Conservation (phyloP, 2,113 vertebrate genomes). For the Pteruthius melanotis region DNA sequence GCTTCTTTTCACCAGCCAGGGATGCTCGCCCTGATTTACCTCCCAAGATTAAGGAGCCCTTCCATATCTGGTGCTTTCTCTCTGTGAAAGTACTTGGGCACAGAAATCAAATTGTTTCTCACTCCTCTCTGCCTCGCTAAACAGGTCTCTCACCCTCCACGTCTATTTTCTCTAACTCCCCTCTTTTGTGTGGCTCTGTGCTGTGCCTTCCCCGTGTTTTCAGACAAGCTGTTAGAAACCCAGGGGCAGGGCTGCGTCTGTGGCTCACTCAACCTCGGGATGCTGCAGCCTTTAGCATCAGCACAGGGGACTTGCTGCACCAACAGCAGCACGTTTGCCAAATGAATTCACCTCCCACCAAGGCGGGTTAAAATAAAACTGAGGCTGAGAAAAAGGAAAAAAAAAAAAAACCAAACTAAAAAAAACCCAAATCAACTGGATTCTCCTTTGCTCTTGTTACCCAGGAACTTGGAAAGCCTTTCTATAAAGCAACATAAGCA, state of each 20-base stretch:
- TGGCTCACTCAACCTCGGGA: not conserved
- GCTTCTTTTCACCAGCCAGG: not conserved
- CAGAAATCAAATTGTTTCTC: not conserved
- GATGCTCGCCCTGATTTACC: not conserved
- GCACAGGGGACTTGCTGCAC: not conserved
- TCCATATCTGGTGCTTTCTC: not conserved
- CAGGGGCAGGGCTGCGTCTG: not conserved
- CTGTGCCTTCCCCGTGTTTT: not conserved
- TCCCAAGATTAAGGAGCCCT: not conserved
- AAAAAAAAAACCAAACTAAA: rapidly evolving
- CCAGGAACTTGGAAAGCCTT: not conserved
- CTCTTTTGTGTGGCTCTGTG: not conserved
- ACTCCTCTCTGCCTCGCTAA: not conserved
- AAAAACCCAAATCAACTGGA: not conserved
- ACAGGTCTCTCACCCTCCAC: not conserved
- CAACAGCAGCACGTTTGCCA: not conserved
- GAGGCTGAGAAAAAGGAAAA: not conserved
- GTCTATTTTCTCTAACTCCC: not conserved
- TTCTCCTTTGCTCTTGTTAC: not conserved
- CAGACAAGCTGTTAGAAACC: not conserved
- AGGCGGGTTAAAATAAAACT: not conserved
- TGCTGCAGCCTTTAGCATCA: not conserved
- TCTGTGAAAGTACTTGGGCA: not conserved
- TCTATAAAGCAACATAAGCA: not conserved
- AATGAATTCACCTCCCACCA: not conserved